Conservation (phyloP, 2,888 invertebrate species). For the Epinotia ramella region DNA sequence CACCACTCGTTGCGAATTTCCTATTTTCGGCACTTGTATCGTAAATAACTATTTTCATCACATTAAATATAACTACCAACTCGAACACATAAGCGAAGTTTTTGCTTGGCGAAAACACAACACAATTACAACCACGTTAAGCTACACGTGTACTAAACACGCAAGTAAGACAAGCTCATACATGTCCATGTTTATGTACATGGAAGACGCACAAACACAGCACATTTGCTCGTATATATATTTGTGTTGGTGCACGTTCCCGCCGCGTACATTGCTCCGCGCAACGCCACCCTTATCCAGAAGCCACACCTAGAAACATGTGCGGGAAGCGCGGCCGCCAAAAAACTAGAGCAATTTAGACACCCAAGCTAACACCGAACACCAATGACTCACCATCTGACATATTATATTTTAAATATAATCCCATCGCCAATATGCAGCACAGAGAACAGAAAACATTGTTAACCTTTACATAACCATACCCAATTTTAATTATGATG, state of each 20-base stretch:
- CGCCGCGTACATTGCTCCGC: too few species aligned
- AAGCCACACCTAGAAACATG: constrained; percentile 1
- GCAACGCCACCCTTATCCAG: background rate
- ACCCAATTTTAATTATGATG: constrained; percentile 15
- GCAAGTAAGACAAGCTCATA: too few species aligned
- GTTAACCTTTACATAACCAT: constrained; percentile 29
- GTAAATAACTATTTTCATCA: too few species aligned
- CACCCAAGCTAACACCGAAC: constrained; percentile 53
- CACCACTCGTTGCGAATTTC: too few species aligned
- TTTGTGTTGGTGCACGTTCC: too few species aligned
- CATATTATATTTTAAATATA: constrained; percentile 55
- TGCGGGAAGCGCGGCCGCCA: constrained; percentile 27
- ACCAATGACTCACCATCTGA: constrained; percentile 72
- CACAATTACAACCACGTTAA: constrained; percentile 45
- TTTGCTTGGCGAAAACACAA: constrained; percentile 26
- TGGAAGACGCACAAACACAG: too few species aligned
- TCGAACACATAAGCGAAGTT: constrained; percentile 17
- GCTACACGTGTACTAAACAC: background rate
- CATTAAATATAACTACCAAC: background rate
- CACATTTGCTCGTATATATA: too few species aligned
- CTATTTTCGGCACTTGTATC: too few species aligned
- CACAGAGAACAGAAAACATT: constrained; percentile 61
- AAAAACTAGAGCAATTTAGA: constrained; percentile 33
- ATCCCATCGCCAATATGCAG: constrained; percentile 63
- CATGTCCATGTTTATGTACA: too few species aligned